A percentile compares a stretch with the other conserved stretches of the same genome.
Conservation (phyloP, 2,888 invertebrate species). For the Digitonthophagus gazella region DNA sequence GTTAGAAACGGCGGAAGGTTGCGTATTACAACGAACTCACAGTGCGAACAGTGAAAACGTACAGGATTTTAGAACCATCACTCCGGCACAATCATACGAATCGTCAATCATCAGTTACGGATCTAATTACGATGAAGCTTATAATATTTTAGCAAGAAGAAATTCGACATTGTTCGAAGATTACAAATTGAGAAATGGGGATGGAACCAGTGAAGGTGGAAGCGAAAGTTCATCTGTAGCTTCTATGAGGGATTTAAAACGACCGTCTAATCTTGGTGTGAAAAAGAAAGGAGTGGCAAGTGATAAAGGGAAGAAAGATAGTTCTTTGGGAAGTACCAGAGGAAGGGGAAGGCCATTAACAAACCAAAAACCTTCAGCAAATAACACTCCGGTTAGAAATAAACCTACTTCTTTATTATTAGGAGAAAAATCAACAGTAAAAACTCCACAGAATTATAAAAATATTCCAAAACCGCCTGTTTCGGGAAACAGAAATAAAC, state of each 20-base stretch:
- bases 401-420: slow-evolving; percentile 39
- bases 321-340: not conserved
- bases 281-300: slow-evolving; percentile 61
- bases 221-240: slow-evolving; percentile 74
- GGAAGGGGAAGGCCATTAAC: slow-evolving; percentile 1
- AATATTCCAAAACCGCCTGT: slow-evolving; percentile 12
- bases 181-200: slow-evolving; percentile 42
- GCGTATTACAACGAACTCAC: slow-evolving; percentile 53
- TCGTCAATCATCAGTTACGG: slow-evolving; percentile 77
- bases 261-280: slow-evolving; percentile 47
- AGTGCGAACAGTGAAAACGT: slow-evolving; percentile 65
- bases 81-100: slow-evolving; percentile 69
- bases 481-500: not conserved
- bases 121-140: slow-evolving; percentile 67
- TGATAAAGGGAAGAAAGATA: slow-evolving; percentile 43
- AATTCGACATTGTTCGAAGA: slow-evolving; percentile 49
- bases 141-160: slow-evolving; percentile 50
- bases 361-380: slow-evolving; percentile 39
- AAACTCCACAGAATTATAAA: slow-evolving; percentile 21
- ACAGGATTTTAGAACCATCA: slow-evolving; percentile 55
- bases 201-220: slow-evolving; percentile 63
- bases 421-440: slow-evolving; percentile 24
- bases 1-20: slow-evolving; percentile 52
- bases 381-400: slow-evolving; percentile 34
- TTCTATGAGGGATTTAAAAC: slow-evolving; percentile 50